A percentile compares a stretch with the other conserved stretches of the same genome.
Conservation (phyloP, 1,140 invertebrate species). For the Lineus longissimus region DNA sequence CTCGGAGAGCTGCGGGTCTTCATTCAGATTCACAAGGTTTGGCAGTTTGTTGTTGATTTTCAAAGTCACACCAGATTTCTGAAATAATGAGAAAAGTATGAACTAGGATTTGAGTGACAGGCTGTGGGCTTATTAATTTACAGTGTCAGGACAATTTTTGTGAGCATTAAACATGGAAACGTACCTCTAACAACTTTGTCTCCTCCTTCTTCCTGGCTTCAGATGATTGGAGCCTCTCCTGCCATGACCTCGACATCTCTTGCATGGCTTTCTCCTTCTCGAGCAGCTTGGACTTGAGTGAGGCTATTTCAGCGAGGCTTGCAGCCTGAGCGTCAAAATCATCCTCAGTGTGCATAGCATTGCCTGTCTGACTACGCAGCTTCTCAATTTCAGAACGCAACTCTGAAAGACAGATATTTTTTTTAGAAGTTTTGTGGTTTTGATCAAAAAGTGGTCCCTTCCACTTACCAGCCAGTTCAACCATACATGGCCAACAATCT, state of each 20-base stretch:
- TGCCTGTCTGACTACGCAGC: conserved; percentile 60
- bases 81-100: conserved; percentile 1
- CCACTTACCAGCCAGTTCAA: no score
- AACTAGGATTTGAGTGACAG: no score
- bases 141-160: no score
- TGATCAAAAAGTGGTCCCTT: no score
- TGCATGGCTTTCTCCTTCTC: conserved; percentile 64
- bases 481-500: no score
- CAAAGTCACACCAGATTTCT: conserved; percentile 48
- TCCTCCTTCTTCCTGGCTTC: conserved; percentile 48
- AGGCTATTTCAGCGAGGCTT: conserved; percentile 33
- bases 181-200: conserved; percentile 44
- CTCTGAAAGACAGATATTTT: conserved; percentile 47
- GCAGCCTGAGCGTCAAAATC: conserved; percentile 46
- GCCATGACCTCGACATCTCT: conserved; percentile 56
- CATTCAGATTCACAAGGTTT: conserved; percentile 65
- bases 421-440: no score
- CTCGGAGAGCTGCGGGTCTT: conserved; percentile 69
- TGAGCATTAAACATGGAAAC: no score
- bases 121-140: no score
- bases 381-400: conserved; percentile 67
- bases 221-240: conserved; percentile 44
- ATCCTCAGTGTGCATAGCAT: conserved; percentile 43
- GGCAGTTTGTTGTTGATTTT: conserved; percentile 50
- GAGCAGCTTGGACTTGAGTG: conserved; percentile 37